Evolutionary conservation across 2,113 vertebrate species (phyloP), one percentile per base, ranked within the genome.

Genomic region (Pardalotus punctatus): DNA sequence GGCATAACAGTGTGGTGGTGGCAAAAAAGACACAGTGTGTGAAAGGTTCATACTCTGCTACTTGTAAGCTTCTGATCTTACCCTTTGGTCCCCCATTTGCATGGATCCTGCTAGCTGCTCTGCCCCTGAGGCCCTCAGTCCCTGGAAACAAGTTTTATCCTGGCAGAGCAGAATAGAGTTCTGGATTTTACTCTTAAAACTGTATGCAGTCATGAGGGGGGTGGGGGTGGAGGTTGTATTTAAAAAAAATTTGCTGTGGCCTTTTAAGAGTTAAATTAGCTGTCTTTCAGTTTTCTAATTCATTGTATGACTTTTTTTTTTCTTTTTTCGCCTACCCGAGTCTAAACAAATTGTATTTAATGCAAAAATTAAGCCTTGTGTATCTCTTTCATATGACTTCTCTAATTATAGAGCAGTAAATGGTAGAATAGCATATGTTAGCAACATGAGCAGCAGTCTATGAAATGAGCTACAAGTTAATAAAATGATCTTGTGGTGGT

Each of bases 401-500:
- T 97, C 97, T 97, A 97, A 98, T 97, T 97, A 97, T 96, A 98
- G 94, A 91, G 95, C 86, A 97, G 86, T 96, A 95, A 97, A 97
- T 96, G 93, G 89, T 92, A 97, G 96, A 94, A 93, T 84, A 97
- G 95, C 97, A 97, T 97, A 97, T 98, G 97, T 97, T 97, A 98
- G 96, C 97, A 98, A 97, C 97, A 96, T 97, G 97, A 98, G 97
- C 97, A 98, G 97, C 97, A 98, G 97, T 97, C 96, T 97, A 97
- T 98, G 97, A 98, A 98, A 98, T 95, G 90, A 98, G 88, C 96
- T 96, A 96, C 94, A 95, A 98, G 94, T 97, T 98, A 96, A 97
- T 98, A 98, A 98, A 98, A 97, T 89, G 94, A 96, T 97, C 91
- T 97, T 97, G 95, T 96, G 95, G 94, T 95, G 86, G 88, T 95